Evolutionary conservation across 1,140 invertebrate genomes (phyloP).

Genomic region (Epicauta chinensis): DNA sequence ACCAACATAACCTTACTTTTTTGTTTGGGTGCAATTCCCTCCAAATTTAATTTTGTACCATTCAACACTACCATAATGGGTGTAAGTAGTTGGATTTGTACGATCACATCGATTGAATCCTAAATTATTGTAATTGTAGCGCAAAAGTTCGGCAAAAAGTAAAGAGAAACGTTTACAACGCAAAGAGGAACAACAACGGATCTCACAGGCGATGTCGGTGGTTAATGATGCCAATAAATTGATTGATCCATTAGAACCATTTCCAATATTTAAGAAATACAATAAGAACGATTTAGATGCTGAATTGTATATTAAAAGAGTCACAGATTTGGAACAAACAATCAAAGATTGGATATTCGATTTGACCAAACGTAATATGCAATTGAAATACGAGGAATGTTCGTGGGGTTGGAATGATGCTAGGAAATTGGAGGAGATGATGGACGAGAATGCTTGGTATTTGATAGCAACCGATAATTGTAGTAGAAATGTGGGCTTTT

Average conservation of each 20-base stretch:
- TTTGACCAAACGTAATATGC: constrained; percentile 56
- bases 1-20: no score
- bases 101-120: background rate
- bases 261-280: constrained; percentile 42
- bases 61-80: background rate
- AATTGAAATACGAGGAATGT: constrained; percentile 57
- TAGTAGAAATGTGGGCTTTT: constrained; percentile 48
- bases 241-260: constrained; percentile 41
- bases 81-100: background rate
- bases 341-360: constrained; percentile 50
- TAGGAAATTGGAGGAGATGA: constrained; percentile 65
- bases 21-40: no score
- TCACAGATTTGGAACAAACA: constrained; percentile 27
- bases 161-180: constrained; percentile 43
- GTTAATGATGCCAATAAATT: constrained; percentile 43
- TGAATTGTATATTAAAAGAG: constrained; percentile 34
- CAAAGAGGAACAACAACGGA: constrained; percentile 43
- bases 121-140: constrained; percentile 1
- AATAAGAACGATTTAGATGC: constrained; percentile 41
- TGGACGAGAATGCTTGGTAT: constrained; percentile 64
- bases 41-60: background rate
- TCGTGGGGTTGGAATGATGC: constrained; percentile 68
- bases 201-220: constrained; percentile 36
- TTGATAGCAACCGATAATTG: constrained; percentile 52
- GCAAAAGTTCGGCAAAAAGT: constrained; percentile 33